Conservation (phyloP, 2,888 invertebrate genomes). For the Drosophila trichaetosa region DNA sequence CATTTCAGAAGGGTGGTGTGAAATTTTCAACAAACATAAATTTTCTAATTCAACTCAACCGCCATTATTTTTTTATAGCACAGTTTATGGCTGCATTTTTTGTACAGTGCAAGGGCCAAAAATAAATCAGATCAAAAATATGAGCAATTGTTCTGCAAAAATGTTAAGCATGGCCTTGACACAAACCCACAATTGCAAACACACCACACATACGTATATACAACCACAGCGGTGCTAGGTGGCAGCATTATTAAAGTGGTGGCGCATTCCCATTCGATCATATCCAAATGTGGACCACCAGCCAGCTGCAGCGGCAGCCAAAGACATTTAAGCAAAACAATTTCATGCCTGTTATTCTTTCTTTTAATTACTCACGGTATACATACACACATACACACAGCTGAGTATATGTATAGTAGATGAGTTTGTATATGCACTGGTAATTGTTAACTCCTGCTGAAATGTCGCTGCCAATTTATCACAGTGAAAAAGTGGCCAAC, state of each 20-base stretch:
- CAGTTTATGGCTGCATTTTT: slow-evolving; percentile 27
- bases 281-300: slow-evolving; percentile 70
- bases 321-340: slow-evolving; percentile 72
- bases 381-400: background rate
- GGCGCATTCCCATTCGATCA: slow-evolving; percentile 75
- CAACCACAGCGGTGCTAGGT: slow-evolving; percentile 42
- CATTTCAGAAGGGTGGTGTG: background rate
- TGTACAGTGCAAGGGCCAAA: slow-evolving; percentile 30
- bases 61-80: slow-evolving; percentile 7
- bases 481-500: slow-evolving; percentile 62
- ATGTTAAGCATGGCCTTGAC: slow-evolving; percentile 70
- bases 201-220: slow-evolving; percentile 29
- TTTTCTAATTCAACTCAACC: background rate
- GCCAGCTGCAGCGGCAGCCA: slow-evolving; percentile 41
- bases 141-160: slow-evolving; percentile 75
- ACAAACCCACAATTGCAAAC: slow-evolving; percentile 50
- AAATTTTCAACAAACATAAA: background rate
- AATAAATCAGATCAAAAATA: slow-evolving; percentile 77
- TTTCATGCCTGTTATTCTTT: slow-evolving; percentile 65
- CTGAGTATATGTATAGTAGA: slow-evolving; percentile 8
- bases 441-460: slow-evolving; percentile 78
- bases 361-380: slow-evolving; percentile 67
- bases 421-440: slow-evolving; percentile 58
- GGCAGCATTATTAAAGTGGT: slow-evolving; percentile 72
- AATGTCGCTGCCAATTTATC: slow-evolving; percentile 80